Evolutionary conservation across 2,888 invertebrate genomes (phyloP).

Genomic region (Mesodorylaimus sp.): DNA sequence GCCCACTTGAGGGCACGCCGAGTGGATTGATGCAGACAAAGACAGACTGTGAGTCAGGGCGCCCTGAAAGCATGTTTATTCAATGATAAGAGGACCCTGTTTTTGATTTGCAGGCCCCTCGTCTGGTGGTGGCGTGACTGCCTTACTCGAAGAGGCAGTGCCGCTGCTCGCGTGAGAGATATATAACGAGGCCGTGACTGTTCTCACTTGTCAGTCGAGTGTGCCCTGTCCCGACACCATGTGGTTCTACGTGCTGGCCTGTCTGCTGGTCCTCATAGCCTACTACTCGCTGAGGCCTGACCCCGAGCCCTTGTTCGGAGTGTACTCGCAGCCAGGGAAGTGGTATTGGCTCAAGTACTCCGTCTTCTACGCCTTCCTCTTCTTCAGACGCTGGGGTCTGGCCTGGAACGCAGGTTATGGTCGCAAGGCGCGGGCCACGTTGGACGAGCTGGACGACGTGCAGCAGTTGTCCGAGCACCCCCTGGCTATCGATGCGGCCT

Average conservation of each 20-base stretch:
- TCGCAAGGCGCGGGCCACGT: conserved; percentile 37
- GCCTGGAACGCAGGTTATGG: conserved; percentile 29
- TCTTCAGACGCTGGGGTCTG: conserved; percentile 39
- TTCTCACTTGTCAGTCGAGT: too few relatives aligned
- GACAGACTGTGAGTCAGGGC: too few relatives aligned
- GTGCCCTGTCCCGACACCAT: neutral
- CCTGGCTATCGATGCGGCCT: conserved; percentile 55
- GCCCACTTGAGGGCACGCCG: too few relatives aligned
- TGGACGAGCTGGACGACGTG: conserved; percentile 42
- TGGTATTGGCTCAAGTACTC: conserved; percentile 47
- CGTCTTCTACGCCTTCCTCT: conserved; percentile 40
- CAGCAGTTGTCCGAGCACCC: conserved; percentile 40
- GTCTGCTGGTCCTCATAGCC: neutral
- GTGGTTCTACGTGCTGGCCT: neutral
- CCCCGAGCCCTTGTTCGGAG: conserved; percentile 38
- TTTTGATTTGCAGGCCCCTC: too few relatives aligned
- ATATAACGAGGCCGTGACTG: too few relatives aligned
- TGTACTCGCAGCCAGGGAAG: conserved; percentile 45
- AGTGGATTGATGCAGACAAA: too few relatives aligned
- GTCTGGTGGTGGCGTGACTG: too few relatives aligned
- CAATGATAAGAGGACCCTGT: too few relatives aligned
- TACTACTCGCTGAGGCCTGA: neutral
- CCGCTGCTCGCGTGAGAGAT: too few relatives aligned
- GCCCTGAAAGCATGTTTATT: too few relatives aligned
- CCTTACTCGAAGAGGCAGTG: too few relatives aligned